A percentile compares a stretch with the other conserved stretches of the same genome.
Evolutionary conservation across 1,140 invertebrate species (phyloP).

Genomic region (Drosophila novamexicana): DNA sequence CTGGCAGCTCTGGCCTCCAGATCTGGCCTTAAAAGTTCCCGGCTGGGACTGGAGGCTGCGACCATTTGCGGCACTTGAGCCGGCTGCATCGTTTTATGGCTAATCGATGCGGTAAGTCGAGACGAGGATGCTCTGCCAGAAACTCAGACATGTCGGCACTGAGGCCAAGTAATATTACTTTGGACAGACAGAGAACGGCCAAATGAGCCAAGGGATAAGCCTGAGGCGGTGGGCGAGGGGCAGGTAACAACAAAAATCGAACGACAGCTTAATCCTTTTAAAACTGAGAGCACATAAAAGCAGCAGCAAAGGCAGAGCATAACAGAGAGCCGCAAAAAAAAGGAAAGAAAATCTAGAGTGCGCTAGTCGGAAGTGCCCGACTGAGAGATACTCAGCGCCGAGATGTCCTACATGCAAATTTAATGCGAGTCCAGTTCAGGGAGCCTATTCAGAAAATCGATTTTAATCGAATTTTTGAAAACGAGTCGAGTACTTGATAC

Average conservation of each 20-base stretch:
- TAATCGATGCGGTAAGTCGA: slow-evolving; percentile 70
- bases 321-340: slow-evolving; percentile 43
- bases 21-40: slow-evolving; percentile 12
- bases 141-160: slow-evolving; percentile 19
- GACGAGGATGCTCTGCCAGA: slow-evolving; percentile 42
- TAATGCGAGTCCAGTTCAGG: too few species aligned
- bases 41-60: slow-evolving; percentile 1
- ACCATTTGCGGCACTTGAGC: slow-evolving; percentile 39
- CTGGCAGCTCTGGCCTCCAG: not conserved
- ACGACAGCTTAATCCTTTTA: slow-evolving; percentile 78
- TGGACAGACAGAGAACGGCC: slow-evolving; percentile 23
- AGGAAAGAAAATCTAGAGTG: not conserved
- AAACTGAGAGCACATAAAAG: slow-evolving; percentile 77
- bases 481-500: too few species aligned
- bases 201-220: slow-evolving; percentile 22
- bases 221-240: not conserved
- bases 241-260: slow-evolving; percentile 57
- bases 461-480: too few species aligned
- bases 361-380: too few species aligned
- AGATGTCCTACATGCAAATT: too few species aligned
- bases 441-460: not conserved
- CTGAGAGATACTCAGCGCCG: too few species aligned
- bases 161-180: slow-evolving; percentile 17
- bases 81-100: slow-evolving; percentile 57
- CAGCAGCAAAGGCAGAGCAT: slow-evolving; percentile 39